A percentile compares a stretch with the other conserved stretches of the same genome.
phyloP scores from a whole-genome alignment of 2,113 vertebrate genomes.

The Ciconia boyciana region DNA sequence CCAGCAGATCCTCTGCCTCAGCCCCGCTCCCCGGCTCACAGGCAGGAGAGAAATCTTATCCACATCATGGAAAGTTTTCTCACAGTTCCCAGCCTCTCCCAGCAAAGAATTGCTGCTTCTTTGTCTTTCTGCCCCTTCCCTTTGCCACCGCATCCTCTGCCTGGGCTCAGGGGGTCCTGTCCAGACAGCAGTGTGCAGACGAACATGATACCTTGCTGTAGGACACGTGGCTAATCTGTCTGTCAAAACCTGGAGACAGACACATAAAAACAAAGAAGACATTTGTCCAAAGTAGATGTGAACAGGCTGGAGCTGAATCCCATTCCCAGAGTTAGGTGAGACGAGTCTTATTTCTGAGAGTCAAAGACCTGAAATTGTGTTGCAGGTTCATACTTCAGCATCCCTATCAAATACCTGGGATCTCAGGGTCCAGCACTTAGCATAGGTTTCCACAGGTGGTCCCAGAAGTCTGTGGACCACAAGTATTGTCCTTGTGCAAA shows the following conservation, averaged over 20 bases:
- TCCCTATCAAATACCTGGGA: accelerated
- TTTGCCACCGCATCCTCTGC: neutral
- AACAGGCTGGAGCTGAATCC: neutral
- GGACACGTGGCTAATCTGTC: neutral
- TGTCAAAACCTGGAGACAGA: neutral
- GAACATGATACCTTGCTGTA: neutral
- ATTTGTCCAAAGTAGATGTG: neutral
- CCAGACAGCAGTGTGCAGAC: neutral
- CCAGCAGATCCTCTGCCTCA: neutral
- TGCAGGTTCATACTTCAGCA: neutral
- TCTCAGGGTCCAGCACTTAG: neutral
- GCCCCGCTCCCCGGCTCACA: neutral
- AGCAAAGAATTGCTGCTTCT: neutral
- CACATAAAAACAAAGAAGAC: neutral
- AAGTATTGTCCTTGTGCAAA: neutral
- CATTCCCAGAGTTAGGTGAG: neutral
- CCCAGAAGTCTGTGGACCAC: neutral
- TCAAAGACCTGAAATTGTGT: neutral
- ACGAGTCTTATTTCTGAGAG: neutral
- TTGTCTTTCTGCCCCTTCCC: neutral
- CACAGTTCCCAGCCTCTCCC: neutral
- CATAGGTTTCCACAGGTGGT: neutral
- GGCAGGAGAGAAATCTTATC: neutral
- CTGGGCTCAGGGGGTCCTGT: neutral
- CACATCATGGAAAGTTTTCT: neutral